These are phyloP conservation scores for Sitta europaea DNA, from an alignment of 2,113 vertebrate species.

Conservation along the genomic window DNA sequence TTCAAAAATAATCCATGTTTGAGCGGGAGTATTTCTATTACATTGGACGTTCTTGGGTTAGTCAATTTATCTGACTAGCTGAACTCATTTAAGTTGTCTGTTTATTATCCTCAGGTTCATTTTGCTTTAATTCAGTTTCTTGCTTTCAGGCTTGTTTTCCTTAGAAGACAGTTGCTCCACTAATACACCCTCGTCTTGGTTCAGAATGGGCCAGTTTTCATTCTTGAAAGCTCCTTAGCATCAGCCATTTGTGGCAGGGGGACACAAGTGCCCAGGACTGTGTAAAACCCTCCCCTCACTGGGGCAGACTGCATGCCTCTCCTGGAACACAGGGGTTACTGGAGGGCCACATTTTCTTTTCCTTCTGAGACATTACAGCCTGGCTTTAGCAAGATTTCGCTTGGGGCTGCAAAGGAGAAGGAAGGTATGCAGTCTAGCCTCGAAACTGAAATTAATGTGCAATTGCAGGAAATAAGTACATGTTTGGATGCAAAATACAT, in stretches of 20 bases:
- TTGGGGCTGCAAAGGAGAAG: neutral
- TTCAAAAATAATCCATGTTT: neutral
- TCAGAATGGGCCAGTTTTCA: neutral
- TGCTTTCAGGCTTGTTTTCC: neutral
- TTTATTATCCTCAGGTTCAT: neutral
- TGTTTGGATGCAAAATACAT: neutral
- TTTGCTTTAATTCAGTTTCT: neutral
- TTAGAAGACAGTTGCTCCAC: neutral
- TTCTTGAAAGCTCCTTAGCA: neutral
- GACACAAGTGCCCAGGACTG: neutral
- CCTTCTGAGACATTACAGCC: neutral
- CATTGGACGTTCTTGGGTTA: neutral
- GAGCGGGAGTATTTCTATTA: neutral
- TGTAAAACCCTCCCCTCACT: accelerated
- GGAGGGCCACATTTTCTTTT: neutral
- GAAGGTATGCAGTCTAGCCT: neutral
- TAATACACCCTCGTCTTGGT: accelerated
- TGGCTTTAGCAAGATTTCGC: neutral
- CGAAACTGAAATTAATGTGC: neutral
- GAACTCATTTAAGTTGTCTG: neutral
- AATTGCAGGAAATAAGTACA: slow-evolving; percentile 16
- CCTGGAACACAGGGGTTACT: accelerated
- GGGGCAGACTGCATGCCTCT: neutral
- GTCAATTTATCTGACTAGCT: neutral
- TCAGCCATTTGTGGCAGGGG: neutral